Percentiles rank a stretch among this genome's conserved stretches.
phyloP scores from a whole-genome alignment of 2,888 invertebrate genomes.

The Lasioglossum lativentre region DNA sequence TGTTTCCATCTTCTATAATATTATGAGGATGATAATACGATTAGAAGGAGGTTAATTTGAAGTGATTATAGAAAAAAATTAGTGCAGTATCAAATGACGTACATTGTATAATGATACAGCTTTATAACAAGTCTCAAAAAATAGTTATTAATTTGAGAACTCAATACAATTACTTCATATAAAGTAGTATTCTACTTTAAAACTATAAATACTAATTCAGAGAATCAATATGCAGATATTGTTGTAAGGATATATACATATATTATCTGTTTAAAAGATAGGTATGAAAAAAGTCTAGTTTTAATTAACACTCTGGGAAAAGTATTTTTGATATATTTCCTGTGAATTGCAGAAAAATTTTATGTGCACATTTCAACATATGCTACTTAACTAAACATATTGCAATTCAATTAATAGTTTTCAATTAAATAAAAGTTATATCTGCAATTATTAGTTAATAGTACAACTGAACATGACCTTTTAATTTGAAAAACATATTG shows the following conservation, averaged over 20 bases:
- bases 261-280: too few species aligned
- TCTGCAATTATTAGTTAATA: neutral
- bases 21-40: neutral
- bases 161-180: too few species aligned
- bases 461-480: neutral
- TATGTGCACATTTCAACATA: too few species aligned
- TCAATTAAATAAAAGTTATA: neutral
- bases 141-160: too few species aligned
- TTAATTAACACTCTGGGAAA: neutral
- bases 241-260: neutral
- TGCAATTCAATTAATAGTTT: neutral
- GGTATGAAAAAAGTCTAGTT: neutral
- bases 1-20: neutral
- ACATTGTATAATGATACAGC: neutral
- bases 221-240: neutral
- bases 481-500: neutral
- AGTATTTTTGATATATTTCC: neutral
- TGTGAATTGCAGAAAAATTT: too few species aligned
- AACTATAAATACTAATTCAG: neutral
- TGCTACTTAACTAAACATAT: neutral
- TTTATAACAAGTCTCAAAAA: too few species aligned
- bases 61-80: neutral
- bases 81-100: neutral
- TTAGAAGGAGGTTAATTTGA: neutral
- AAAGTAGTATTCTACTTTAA: neutral